A percentile compares a stretch with the other conserved stretches of the same genome.
Evolutionary conservation across 2,888 invertebrate species (phyloP).

Genomic region (Chironomus riparius): DNA sequence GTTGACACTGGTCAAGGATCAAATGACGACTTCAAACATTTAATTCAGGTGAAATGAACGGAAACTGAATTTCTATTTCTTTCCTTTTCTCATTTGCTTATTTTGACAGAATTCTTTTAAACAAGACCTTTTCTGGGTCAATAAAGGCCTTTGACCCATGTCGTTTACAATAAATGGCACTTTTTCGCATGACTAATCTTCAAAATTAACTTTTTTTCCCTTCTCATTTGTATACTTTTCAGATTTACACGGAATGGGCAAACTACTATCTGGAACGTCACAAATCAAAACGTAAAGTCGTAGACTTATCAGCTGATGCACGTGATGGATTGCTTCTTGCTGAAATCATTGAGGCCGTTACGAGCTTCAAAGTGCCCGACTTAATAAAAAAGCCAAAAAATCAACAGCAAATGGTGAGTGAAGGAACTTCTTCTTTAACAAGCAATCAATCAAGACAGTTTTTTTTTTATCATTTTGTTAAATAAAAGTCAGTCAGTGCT

Average conservation of each 20-base stretch:
- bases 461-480: background rate
- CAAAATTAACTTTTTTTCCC: background rate
- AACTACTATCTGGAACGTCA: constrained; percentile 94
- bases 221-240: constrained; percentile 30
- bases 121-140: background rate
- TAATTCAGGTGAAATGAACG: constrained; percentile 12
- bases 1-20: constrained; percentile 54
- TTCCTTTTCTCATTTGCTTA: background rate
- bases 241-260: constrained; percentile 98
- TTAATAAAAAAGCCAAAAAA: constrained; percentile 78
- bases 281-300: constrained; percentile 73
- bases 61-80: background rate
- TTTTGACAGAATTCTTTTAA: too few species aligned
- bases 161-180: constrained; percentile 4
- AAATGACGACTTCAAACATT: constrained; percentile 52
- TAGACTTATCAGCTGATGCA: constrained; percentile 81
- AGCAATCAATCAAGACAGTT: background rate
- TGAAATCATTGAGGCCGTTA: constrained; percentile 92
- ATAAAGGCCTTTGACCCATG: background rate
- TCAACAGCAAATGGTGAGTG: constrained; percentile 85
- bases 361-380: constrained; percentile 64
- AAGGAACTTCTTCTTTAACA: background rate
- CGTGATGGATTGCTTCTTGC: constrained; percentile 86
- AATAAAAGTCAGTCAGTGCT: constrained; percentile 6
- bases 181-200: constrained; percentile 13